phyloP scores from a whole-genome alignment of 2,888 invertebrate genomes.

The Rhingia campestris region DNA sequence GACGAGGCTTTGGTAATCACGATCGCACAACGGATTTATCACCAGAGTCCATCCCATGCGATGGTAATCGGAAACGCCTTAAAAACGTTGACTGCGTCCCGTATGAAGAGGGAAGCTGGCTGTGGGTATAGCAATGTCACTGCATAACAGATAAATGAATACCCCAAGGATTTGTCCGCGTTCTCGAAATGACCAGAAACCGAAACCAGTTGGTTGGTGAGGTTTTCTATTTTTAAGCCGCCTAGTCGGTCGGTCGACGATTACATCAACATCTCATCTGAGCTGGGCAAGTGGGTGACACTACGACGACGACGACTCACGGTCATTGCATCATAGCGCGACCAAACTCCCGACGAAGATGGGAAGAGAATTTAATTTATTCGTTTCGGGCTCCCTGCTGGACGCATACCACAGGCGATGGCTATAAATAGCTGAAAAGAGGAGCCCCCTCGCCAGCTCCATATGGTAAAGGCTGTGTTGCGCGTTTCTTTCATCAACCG shows the following conservation, averaged over 20 bases:
- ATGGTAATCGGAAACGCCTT: conserved; percentile 43
- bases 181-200: conserved; percentile 11
- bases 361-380: conserved; percentile 62
- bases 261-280: conserved; percentile 55
- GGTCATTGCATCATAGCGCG: conserved; percentile 54
- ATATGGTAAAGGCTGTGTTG: conserved; percentile 15
- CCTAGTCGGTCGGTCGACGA: conserved; percentile 7
- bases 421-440: conserved; percentile 60
- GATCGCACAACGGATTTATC: conserved; percentile 24
- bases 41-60: conserved; percentile 4
- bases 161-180: conserved; percentile 52
- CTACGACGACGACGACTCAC: conserved; percentile 17
- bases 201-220: conserved; percentile 47
- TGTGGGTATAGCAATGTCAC: conserved; percentile 46
- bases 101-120: neutral
- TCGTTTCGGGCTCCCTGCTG: conserved; percentile 55
- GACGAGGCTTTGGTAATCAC: conserved; percentile 17
- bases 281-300: conserved; percentile 34
- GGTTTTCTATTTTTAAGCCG: conserved; percentile 45
- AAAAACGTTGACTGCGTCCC: neutral
- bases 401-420: conserved; percentile 37
- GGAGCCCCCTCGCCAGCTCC: conserved; percentile 10
- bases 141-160: conserved; percentile 39
- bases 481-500: conserved; percentile 30
- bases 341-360: conserved; percentile 27